Evolutionary conservation across 2,113 vertebrate species (phyloP).

Genomic region (Delphinus delphis): DNA sequence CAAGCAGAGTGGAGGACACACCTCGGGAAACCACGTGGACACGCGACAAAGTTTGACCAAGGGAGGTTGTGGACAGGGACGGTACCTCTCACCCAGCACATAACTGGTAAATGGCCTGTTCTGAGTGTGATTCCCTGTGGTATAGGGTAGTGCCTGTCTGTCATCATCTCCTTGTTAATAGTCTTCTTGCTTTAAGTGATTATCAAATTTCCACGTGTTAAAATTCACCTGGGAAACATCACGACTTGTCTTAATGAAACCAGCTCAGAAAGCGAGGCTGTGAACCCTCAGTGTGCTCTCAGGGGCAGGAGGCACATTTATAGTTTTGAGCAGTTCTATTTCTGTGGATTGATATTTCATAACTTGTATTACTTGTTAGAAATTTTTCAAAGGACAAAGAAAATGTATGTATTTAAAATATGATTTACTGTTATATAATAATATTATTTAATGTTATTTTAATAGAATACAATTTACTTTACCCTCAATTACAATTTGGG

Average conservation of each 20-base stretch:
- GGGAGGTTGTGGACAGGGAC: accelerated
- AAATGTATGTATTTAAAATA: neutral
- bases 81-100: accelerated
- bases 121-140: accelerated
- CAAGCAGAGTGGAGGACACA: accelerated
- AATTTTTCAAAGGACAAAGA: neutral
- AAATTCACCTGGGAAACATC: neutral
- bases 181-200: neutral
- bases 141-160: accelerated
- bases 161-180: accelerated
- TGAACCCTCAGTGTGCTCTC: accelerated
- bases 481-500: neutral
- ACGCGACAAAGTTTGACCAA: accelerated
- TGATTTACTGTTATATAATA: neutral
- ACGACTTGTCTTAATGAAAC: neutral
- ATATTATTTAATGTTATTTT: neutral
- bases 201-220: neutral
- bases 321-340: neutral
- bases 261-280: too few species aligned
- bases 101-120: accelerated
- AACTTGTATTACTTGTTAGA: neutral
- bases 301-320: accelerated
- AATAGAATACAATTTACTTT: neutral
- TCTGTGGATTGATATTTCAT: neutral
- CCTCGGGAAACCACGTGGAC: accelerated